These are phyloP conservation scores for pig (Sus scrofa) DNA, from an alignment of 2,113 vertebrate genomes.

Conservation along the genomic window T2T-Sscrofa CM000819.6:87188001-87188500, in stretches of 20 bases:
- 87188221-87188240: background rate
- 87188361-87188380: background rate
- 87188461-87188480: background rate
- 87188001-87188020: too few relatives aligned
- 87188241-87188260: background rate
- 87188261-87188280: background rate
- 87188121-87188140: background rate
- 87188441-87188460: background rate
- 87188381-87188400: background rate
- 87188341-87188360: background rate
- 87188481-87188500: too few relatives aligned
- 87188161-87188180: background rate
- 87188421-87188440: background rate
- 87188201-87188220: conserved; percentile 5
- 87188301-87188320: background rate
- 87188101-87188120: background rate
- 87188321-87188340: background rate
- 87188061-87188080: background rate
- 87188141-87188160: background rate
- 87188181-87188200: background rate
- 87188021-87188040: conserved; percentile 12
- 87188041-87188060: conserved; percentile 7
- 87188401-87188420: background rate
- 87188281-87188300: background rate
- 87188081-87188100: background rate